A percentile compares a stretch with the other conserved stretches of the same genome.
Evolutionary conservation across 2,888 invertebrate genomes (phyloP).

Genomic region (Microctonus hyperodae): DNA sequence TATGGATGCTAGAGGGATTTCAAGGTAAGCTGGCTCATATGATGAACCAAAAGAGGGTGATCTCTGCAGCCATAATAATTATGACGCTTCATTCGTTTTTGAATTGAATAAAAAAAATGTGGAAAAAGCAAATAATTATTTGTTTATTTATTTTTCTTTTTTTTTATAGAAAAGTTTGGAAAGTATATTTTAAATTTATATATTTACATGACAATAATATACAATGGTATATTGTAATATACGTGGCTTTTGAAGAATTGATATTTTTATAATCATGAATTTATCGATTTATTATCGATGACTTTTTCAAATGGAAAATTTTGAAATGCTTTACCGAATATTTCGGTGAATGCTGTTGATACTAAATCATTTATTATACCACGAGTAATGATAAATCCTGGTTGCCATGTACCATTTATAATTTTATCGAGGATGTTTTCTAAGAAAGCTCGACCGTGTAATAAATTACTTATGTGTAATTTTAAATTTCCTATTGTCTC

Average conservation of each 20-base stretch:
- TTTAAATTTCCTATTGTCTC: slow-evolving; percentile 80
- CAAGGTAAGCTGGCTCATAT: slow-evolving; percentile 53
- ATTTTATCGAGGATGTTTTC: slow-evolving; percentile 76
- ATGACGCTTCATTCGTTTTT: slow-evolving; percentile 1
- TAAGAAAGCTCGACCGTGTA: slow-evolving; percentile 72
- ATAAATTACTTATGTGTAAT: slow-evolving; percentile 77
- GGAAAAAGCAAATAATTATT: background rate
- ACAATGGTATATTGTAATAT: background rate
- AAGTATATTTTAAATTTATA: background rate
- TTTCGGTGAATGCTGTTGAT: slow-evolving; percentile 83
- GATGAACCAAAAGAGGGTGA: slow-evolving; percentile 25
- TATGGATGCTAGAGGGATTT: slow-evolving; percentile 40
- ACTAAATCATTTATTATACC: slow-evolving; percentile 85
- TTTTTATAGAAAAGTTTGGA: too few relatives aligned
- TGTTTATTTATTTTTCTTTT: too few relatives aligned
- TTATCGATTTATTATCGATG: slow-evolving; percentile 65
- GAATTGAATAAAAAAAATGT: background rate
- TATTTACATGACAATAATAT: background rate
- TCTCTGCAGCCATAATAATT: slow-evolving; percentile 16
- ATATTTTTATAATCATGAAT: too few relatives aligned
- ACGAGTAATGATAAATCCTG: slow-evolving; percentile 77
- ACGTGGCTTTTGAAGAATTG: too few relatives aligned
- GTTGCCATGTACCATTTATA: slow-evolving; percentile 83
- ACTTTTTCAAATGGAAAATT: slow-evolving; percentile 76
- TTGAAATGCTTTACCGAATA: slow-evolving; percentile 78